Conservation (phyloP, 1,140 invertebrate species). For the Harlomillsia oculata region DNA sequence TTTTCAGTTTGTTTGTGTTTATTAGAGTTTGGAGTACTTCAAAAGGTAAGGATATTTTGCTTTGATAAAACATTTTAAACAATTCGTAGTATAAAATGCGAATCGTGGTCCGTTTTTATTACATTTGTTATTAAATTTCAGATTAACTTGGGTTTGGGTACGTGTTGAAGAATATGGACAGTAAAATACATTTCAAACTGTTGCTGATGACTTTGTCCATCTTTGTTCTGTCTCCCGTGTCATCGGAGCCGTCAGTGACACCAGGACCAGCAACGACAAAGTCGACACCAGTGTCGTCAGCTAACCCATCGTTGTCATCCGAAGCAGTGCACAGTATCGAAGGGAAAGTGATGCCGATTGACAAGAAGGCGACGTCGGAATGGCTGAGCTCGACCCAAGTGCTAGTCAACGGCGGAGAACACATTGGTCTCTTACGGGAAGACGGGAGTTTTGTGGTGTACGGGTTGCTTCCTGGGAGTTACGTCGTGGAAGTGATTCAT, state of each 20-base stretch:
- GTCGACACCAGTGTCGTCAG: neutral
- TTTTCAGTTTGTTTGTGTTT: too few relatives aligned
- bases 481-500: constrained; percentile 85
- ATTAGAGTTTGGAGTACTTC: too few relatives aligned
- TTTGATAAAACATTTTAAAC: too few relatives aligned
- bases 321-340: constrained; percentile 54
- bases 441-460: constrained; percentile 88
- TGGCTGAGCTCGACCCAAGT: constrained; percentile 71
- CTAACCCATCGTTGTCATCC: neutral
- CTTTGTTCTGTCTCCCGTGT: too few relatives aligned
- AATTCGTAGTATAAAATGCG: too few relatives aligned
- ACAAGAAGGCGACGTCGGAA: constrained; percentile 47
- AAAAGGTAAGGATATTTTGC: too few relatives aligned
- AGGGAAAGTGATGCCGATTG: constrained; percentile 67
- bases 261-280: neutral
- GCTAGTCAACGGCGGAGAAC: constrained; percentile 77
- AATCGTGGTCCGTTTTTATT: neutral
- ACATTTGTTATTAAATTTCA: neutral
- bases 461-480: constrained; percentile 86
- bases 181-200: neutral
- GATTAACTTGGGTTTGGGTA: neutral
- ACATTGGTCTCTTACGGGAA: constrained; percentile 70
- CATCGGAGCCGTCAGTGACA: too few relatives aligned
- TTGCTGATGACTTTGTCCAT: too few relatives aligned
- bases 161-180: neutral